Base-by-base conservation (phyloP, 2,113 vertebrate genomes). In the Oreochromis spilurus region DNA sequence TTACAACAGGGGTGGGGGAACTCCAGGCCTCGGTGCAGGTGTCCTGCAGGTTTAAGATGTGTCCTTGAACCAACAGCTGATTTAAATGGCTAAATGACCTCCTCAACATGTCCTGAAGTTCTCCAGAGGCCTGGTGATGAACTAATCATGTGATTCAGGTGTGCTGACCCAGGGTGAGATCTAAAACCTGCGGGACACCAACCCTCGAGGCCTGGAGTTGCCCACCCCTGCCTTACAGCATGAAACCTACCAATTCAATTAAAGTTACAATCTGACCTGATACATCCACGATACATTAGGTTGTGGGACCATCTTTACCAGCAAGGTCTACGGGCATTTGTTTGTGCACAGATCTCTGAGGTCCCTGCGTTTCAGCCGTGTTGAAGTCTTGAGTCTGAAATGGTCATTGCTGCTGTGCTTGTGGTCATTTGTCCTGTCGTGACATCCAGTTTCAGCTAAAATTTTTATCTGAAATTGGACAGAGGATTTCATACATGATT, bases 21-120 rank as follows among this genome's bases (percentile, higher is more conserved):
- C 1, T 8, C 24, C 1, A 57, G 54, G 54, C 6, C 12, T 26
- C 0, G 4, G 54, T 12, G 54, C 54, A 0, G 4, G 0, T 26
- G 54, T 57, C 54, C 54, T 57, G 6, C 12, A 26, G 24, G 2
- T 8, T 26, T 57, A 14, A 57, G 54, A 26, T 26, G 21, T 14
- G 1, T 57, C 54, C 24, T 57, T 57, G 54, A 57, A 0, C 54
- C 24, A 57, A 14, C 24, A 8, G 12, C 54, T 57, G 54, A 26
- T 57, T 57, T 26, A 57, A 8, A 57, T 0, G 7, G 2, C 4
- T 57, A 0, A 57, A 57, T 57, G 4, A 57, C 4, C 21, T 26
- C 54, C 1, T 57, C 1, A 57, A 57, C 54, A 14, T 0, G 2
- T 26, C 54, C 1, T 57, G 54, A 57, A 14, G 54, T 26, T 26